Evolutionary conservation across 2,888 invertebrate species (phyloP).

Genomic region (Sialis fuliginosa): DNA sequence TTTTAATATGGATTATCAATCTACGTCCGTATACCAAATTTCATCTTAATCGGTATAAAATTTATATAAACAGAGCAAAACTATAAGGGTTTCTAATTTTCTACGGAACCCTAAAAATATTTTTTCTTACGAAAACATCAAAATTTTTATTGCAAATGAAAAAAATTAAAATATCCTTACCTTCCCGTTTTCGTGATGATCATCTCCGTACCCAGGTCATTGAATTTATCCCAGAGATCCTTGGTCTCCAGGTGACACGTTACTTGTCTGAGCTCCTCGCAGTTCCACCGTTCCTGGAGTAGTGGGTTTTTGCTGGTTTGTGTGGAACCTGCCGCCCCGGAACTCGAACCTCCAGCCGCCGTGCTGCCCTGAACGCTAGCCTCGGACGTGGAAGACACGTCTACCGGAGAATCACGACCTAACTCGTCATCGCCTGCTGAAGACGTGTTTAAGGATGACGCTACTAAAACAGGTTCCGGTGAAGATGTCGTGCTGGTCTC

Average conservation of each 20-base stretch:
- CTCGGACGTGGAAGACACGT: slow-evolving; percentile 16
- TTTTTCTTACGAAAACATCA: too few species aligned
- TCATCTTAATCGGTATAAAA: too few species aligned
- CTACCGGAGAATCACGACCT: slow-evolving; percentile 20
- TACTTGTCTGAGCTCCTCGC: slow-evolving; percentile 41
- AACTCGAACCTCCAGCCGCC: slow-evolving; percentile 6
- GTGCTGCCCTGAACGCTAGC: slow-evolving; percentile 4
- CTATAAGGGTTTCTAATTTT: too few species aligned
- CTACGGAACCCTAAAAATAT: too few species aligned
- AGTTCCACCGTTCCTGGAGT: slow-evolving; percentile 36
- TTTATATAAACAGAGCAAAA: too few species aligned
- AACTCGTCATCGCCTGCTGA: slow-evolving; percentile 16
- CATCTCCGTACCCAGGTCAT: slow-evolving; percentile 64
- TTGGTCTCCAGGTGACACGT: slow-evolving; percentile 64
- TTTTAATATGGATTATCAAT: too few species aligned
- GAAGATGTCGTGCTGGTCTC: slow-evolving; percentile 13
- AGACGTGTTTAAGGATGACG: slow-evolving; percentile 23
- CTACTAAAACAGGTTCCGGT: slow-evolving; percentile 17
- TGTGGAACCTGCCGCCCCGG: slow-evolving; percentile 16
- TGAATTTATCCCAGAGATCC: slow-evolving; percentile 69
- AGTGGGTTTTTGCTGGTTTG: slow-evolving; percentile 7
- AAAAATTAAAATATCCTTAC: slow-evolving; percentile 26
- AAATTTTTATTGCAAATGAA: neutral
- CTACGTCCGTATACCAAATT: too few species aligned
- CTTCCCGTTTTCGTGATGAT: slow-evolving; percentile 72